Evolutionary conservation across 2,113 vertebrate genomes (phyloP).

Genomic region (Scalopus aquaticus): DNA sequence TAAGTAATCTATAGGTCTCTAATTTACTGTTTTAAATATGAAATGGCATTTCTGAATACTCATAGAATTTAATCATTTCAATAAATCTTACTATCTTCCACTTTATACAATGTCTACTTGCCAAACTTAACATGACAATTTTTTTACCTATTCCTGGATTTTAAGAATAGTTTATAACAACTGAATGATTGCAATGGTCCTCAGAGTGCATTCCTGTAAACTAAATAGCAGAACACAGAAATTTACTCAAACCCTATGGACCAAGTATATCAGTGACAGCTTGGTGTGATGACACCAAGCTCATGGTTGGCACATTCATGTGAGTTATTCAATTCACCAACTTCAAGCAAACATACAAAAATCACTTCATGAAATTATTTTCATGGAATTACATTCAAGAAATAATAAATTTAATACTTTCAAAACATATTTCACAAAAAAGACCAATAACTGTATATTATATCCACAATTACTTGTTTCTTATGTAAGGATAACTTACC

Average conservation of each 20-base stretch:
- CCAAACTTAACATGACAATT: neutral
- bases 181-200: neutral
- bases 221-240: neutral
- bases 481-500: slow-evolving; percentile 88
- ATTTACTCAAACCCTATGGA: neutral
- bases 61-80: slow-evolving; percentile 22
- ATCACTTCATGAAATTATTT: neutral
- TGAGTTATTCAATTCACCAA: neutral
- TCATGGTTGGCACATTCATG: neutral
- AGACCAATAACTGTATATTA: neutral
- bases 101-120: neutral
- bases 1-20: neutral
- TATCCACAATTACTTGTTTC: neutral
- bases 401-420: neutral
- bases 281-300: neutral
- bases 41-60: neutral
- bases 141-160: neutral
- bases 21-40: slow-evolving; percentile 37
- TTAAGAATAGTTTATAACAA: slow-evolving; percentile 17
- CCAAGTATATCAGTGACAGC: too few relatives aligned
- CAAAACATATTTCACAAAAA: neutral
- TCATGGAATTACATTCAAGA: slow-evolving; percentile 8
- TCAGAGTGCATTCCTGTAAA: neutral
- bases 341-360: slow-evolving; percentile 5
- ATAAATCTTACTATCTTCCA: neutral